Conservation (phyloP, 2,797 vertebrate genomes). For the Parauchenoglanis punctatus region DNA sequence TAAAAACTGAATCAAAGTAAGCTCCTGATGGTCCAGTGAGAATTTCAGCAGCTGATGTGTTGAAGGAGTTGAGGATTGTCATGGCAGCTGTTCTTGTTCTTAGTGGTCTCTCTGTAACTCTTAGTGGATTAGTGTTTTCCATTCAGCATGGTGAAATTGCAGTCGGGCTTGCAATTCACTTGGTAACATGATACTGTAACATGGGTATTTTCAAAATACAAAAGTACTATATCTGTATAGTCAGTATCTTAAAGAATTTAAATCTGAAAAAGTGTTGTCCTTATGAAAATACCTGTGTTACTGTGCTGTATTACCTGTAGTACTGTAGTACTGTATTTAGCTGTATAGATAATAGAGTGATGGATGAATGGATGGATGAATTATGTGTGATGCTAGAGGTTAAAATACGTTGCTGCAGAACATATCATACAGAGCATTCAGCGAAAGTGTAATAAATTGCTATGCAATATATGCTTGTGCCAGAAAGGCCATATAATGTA, state of each 20-base stretch:
- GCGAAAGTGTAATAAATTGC: not conserved
- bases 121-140: slow-evolving; percentile 1
- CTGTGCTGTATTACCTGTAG: not conserved
- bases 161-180: not conserved
- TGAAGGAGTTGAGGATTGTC: not conserved
- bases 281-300: not conserved
- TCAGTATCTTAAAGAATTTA: not conserved
- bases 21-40: too few relatives aligned
- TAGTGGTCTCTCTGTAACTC: not conserved
- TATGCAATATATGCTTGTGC: not conserved
- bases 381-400: not conserved
- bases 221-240: not conserved
- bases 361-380: not conserved
- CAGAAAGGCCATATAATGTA: not conserved
- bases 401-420: not conserved
- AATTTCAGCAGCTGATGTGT: not conserved
- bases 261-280: not conserved
- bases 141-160: not conserved
- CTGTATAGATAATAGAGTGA: too few relatives aligned
- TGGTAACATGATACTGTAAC: not conserved
- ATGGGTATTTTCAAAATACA: not conserved
- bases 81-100: slow-evolving; percentile 1
- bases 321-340: not conserved
- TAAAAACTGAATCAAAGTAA: not conserved
- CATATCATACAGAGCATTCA: not conserved